Percentiles rank a stretch among this genome's conserved stretches.
Conservation (phyloP, 2,888 invertebrate genomes). For the Phengaris arion region DNA sequence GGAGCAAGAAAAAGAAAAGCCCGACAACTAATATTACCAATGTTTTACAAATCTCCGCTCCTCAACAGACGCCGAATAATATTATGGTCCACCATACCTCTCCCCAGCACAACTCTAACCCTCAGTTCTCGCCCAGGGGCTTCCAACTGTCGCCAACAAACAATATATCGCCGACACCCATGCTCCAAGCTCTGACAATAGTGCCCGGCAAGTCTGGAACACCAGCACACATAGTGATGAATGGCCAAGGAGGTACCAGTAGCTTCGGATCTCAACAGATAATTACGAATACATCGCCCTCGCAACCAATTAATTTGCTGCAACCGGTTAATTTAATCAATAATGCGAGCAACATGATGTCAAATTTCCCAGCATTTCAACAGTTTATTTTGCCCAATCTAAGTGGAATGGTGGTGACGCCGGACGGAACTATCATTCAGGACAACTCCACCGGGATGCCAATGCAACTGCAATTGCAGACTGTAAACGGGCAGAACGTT, state of each 20-base stretch:
- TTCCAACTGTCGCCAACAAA: slow-evolving; percentile 87
- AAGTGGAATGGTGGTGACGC: slow-evolving; percentile 90
- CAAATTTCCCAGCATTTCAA: slow-evolving; percentile 88
- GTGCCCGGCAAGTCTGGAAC: slow-evolving; percentile 87
- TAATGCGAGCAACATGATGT: slow-evolving; percentile 83
- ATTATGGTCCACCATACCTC: slow-evolving; percentile 78
- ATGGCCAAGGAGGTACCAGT: slow-evolving; percentile 82
- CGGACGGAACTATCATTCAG: slow-evolving; percentile 87
- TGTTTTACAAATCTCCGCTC: slow-evolving; percentile 83
- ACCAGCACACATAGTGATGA: slow-evolving; percentile 88
- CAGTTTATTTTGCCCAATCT: slow-evolving; percentile 91
- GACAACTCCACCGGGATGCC: slow-evolving; percentile 84
- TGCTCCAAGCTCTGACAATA: slow-evolving; percentile 87
- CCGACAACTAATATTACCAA: slow-evolving; percentile 84
- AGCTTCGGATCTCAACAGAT: slow-evolving; percentile 84
- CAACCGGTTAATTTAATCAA: slow-evolving; percentile 91
- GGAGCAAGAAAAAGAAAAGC: slow-evolving; percentile 86
- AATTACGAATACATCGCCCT: slow-evolving; percentile 80
- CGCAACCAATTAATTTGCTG: slow-evolving; percentile 84
- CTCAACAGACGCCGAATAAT: slow-evolving; percentile 82
- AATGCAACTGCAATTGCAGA: slow-evolving; percentile 88
- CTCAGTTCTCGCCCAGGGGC: slow-evolving; percentile 84
- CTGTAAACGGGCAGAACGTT: slow-evolving; percentile 88
- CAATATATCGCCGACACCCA: slow-evolving; percentile 82
- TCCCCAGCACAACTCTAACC: slow-evolving; percentile 69